Conservation (phyloP, 1,140 invertebrate genomes). For the Episyrphus balteatus region DNA sequence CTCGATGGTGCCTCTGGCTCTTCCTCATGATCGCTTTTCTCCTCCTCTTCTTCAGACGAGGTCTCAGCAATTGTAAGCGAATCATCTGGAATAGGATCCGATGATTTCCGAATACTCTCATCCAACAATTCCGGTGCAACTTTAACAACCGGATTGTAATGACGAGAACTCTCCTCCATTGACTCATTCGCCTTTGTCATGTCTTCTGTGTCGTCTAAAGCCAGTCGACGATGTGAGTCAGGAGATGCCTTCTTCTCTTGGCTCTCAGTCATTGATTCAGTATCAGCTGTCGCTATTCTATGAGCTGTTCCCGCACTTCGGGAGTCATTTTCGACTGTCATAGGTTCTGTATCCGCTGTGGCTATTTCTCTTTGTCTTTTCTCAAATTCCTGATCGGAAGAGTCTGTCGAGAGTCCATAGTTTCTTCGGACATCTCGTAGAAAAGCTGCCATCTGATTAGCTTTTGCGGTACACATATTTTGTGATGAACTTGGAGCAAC, state of each 20-base stretch:
- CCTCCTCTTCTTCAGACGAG: conserved; percentile 13
- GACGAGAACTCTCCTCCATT: too few relatives aligned
- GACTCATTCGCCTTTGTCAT: too few relatives aligned
- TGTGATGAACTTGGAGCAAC: conserved; percentile 6
- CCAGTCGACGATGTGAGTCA: conserved; percentile 7
- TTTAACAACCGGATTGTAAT: too few relatives aligned
- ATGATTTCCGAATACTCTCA: too few relatives aligned
- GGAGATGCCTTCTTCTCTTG: conserved; percentile 10
- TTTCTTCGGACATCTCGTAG: conserved; percentile 23
- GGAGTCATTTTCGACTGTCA: background rate
- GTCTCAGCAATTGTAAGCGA: conserved; percentile 26
- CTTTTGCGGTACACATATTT: conserved; percentile 8
- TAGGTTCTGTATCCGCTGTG: background rate
- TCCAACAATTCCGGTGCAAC: too few relatives aligned
- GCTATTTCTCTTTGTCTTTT: background rate
- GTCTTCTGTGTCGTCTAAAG: conserved; percentile 11
- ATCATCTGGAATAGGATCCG: conserved; percentile 10
- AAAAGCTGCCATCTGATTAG: conserved; percentile 23
- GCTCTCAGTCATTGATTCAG: conserved; percentile 23
- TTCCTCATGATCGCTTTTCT: too few relatives aligned
- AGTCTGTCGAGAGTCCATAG: conserved; percentile 7
- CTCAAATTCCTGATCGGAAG: background rate
- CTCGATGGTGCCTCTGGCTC: conserved; percentile 4
- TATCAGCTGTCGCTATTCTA: conserved; percentile 21
- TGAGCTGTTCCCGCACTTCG: conserved; percentile 1